These are phyloP conservation scores for Rhizoglyphus robini DNA, from an alignment of 1,140 invertebrate species.

Conservation along the genomic window DNA sequence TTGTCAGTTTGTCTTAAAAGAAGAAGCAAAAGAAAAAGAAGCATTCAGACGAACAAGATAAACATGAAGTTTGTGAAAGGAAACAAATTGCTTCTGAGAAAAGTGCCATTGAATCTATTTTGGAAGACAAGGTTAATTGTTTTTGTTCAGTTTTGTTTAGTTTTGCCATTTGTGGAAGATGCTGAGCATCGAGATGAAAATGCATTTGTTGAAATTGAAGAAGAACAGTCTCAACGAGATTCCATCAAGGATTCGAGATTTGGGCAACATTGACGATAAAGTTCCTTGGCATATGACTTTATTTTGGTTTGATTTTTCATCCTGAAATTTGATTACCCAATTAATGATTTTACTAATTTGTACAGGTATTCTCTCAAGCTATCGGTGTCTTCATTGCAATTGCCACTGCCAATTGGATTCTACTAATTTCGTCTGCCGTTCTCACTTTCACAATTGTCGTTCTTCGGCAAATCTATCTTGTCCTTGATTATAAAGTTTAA, in stretches of 20 bases:
- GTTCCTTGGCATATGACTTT: constrained; percentile 38
- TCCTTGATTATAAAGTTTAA: too few species aligned
- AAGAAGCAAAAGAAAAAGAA: not conserved
- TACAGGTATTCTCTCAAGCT: not conserved
- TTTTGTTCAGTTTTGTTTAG: too few species aligned
- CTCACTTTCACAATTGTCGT: constrained; percentile 55
- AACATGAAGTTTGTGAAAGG: not conserved
- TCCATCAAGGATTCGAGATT: too few species aligned
- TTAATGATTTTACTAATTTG: too few species aligned
- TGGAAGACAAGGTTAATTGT: too few species aligned
- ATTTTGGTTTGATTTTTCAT: constrained; percentile 32
- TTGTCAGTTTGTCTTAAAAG: not conserved
- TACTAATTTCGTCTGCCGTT: constrained; percentile 53
- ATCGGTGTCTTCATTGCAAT: constrained; percentile 17
- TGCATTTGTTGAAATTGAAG: not conserved
- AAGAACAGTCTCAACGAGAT: too few species aligned
- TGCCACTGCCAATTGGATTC: too few species aligned
- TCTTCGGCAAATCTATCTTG: constrained; percentile 62
- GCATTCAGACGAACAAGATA: not conserved
- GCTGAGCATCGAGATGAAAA: too few species aligned
- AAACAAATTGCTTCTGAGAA: too few species aligned
- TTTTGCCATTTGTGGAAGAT: too few species aligned
- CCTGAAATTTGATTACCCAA: constrained; percentile 51
- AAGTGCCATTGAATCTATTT: too few species aligned
- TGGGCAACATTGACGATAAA: constrained; percentile 28